These are phyloP conservation scores for Pogoniulus pusillus DNA, from an alignment of 2,797 vertebrate species.

Conservation along the genomic window DNA sequence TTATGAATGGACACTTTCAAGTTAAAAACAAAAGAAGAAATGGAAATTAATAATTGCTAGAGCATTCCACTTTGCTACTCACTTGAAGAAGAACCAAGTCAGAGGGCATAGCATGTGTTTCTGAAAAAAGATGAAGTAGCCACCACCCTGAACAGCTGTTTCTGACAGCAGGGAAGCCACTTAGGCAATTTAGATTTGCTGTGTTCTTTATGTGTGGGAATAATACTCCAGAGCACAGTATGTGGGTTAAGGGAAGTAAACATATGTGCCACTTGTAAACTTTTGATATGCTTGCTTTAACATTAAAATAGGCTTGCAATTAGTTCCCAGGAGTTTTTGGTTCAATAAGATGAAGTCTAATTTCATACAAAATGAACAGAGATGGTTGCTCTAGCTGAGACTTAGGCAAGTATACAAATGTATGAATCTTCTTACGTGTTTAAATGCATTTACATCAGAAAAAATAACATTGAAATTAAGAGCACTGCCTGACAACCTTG, in stretches of 20 bases:
- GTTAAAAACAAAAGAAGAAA: not conserved
- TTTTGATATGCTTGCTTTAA: constrained; percentile 23
- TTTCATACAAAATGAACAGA: constrained; percentile 18
- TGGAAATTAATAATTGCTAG: not conserved
- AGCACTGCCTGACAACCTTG: not conserved
- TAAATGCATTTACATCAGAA: not conserved
- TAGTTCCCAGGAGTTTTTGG: constrained; percentile 34
- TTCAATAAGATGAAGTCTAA: not conserved
- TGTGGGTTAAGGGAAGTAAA: constrained; percentile 37
- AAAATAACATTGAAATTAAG: not conserved
- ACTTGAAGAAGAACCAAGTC: not conserved
- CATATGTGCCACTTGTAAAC: constrained; percentile 36
- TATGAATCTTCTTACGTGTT: not conserved
- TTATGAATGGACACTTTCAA: not conserved
- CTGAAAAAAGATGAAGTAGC: constrained; percentile 13
- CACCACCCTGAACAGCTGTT: not conserved
- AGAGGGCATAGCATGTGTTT: not conserved
- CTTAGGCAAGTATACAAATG: not conserved
- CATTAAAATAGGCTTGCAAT: constrained; percentile 36
- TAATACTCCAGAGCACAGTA: constrained; percentile 14
- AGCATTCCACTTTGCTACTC: not conserved
- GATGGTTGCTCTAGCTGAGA: not conserved
- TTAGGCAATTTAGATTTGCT: constrained; percentile 27
- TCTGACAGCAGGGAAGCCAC: not conserved
- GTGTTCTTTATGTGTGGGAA: constrained; percentile 8